Base-by-base conservation (phyloP, 2,888 invertebrate genomes). In the Hemistola chrysoprasaria region DNA sequence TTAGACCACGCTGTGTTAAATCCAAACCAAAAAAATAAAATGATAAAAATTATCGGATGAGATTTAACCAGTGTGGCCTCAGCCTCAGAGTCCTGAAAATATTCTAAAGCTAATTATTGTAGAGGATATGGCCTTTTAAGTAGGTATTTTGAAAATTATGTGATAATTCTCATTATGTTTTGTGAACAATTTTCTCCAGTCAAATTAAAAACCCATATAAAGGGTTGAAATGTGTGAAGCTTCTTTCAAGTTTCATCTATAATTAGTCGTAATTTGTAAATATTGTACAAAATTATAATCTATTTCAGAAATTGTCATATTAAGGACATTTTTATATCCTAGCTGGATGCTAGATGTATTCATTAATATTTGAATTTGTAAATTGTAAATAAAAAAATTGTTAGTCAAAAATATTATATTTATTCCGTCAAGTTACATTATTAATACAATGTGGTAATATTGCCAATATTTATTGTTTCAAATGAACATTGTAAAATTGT, bases 381-480 rank as follows among this genome's bases (percentile, higher is more conserved):
- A 49, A 75, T 47, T 75, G 60, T 85, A 82, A 85, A 85, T 72
- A 84, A 84, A 61, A 42, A 53, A 66, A 62, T 44, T 56, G 43
- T 67, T 72, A 67, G 68, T 77, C 65, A 78, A 77, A 75, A 63
- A 73, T 76, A 45, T 46, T 49, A 79, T 82, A 80, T 82, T 50
- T 85, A 86, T 81, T 85, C 81, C 72, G 71, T 80, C 82, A 85
- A 59, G 69, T 69, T 75, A 66, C 72, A 78, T 75, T 81, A 43
- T 33, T 52, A 53, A 35, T 67, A n/a, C n/a, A n/a, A n/a, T n/a
- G n/a, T n/a, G n/a, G n/a, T 76, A 50, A 76, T 76, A 69, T 68
- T 73, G 72, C 62, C 67, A 71, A 74, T 80, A 80, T 82, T 76
- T 82, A 85, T 85, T 78, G 78, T 83, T 86, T 83, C 69, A 80